These are phyloP conservation scores for Steinernema hermaphroditum DNA, from an alignment of 2,888 invertebrate species.

Conservation along the genomic window DNA sequence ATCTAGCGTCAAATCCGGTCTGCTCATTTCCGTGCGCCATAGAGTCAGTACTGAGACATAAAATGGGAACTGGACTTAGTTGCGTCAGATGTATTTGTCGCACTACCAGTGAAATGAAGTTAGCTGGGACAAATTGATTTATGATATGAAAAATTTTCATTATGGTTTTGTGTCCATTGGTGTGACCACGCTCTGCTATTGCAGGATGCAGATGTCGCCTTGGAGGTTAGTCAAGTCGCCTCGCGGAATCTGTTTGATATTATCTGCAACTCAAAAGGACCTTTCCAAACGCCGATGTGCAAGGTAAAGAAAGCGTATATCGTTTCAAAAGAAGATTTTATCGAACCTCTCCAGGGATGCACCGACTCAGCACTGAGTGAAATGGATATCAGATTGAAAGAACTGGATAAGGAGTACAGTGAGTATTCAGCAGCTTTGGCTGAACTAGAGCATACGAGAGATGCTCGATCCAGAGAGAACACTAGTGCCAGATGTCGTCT, in stretches of 20 bases:
- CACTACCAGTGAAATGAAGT: no score
- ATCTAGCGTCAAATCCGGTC: no score
- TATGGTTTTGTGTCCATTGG: no score
- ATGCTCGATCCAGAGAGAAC: background rate
- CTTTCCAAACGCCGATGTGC: constrained; percentile 60
- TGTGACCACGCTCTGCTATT: no score
- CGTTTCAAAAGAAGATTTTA: background rate
- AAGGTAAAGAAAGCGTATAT: constrained; percentile 43
- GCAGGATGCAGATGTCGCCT: background rate
- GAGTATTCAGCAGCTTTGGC: background rate
- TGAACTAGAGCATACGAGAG: constrained; percentile 5
- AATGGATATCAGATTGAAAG: background rate
- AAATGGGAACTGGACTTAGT: no score
- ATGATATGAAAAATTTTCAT: no score
- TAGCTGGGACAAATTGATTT: no score
- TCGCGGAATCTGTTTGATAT: constrained; percentile 51
- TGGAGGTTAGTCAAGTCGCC: background rate
- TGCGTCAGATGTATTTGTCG: no score
- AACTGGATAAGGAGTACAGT: constrained; percentile 11
- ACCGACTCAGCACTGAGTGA: background rate
- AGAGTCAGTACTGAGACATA: no score
- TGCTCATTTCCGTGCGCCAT: no score
- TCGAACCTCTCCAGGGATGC: background rate
- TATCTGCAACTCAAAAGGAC: constrained; percentile 51
- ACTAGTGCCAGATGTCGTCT: background rate